Conservation (phyloP, 2,797 vertebrate genomes). For the Mus spretus region DNA sequence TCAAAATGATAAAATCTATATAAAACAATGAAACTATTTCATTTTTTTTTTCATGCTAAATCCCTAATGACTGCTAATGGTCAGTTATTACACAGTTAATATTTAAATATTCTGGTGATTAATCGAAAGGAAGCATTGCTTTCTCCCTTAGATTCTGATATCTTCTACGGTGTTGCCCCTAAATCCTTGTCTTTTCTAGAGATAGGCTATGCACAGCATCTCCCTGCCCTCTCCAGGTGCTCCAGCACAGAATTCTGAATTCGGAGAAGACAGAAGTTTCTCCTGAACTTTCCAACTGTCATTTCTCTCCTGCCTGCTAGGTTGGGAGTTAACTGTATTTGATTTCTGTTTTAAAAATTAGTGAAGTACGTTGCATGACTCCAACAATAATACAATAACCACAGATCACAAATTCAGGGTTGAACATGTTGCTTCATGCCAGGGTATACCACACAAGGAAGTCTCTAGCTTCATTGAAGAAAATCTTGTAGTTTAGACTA, state of each 20-base stretch:
- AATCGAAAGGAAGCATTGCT: neutral
- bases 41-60: neutral
- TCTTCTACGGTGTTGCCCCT: neutral
- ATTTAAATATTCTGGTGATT: neutral
- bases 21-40: neutral
- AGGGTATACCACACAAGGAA: neutral
- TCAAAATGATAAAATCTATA: constrained; percentile 2
- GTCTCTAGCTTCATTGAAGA: neutral
- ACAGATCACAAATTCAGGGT: neutral
- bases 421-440: constrained; percentile 13
- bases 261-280: constrained; percentile 49
- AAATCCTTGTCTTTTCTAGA: neutral
- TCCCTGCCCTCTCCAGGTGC: neutral
- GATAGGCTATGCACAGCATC: neutral
- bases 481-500: neutral
- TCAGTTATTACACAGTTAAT: neutral
- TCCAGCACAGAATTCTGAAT: neutral
- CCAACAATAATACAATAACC: neutral
- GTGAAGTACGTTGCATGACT: constrained; percentile 25
- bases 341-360: constrained; percentile 51
- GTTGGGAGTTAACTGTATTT: neutral
- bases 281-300: constrained; percentile 27
- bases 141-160: neutral
- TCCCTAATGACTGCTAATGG: neutral
- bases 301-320: constrained; percentile 39